These are phyloP conservation scores for Crotalus horridus DNA, from an alignment of 2,113 vertebrate species.

Conservation along the genomic window DNA sequence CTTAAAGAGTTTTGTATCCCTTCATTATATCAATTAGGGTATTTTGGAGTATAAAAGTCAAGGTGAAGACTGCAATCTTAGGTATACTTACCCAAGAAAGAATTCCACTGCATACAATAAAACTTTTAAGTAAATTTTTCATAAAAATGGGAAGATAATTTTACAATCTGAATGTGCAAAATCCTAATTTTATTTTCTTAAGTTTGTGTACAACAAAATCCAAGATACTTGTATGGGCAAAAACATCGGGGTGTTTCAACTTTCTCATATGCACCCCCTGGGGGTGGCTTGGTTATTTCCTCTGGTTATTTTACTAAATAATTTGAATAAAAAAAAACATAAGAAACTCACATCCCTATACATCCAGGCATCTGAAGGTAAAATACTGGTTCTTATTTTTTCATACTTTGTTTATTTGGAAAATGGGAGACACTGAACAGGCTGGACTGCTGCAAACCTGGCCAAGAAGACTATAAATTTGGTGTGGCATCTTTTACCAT, in stretches of 20 bases:
- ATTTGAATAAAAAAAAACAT: not conserved
- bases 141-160: not conserved
- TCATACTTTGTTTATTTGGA: not conserved
- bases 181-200: not conserved
- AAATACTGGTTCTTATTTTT: not conserved
- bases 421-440: not conserved
- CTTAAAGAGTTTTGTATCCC: not conserved
- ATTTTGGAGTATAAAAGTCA: not conserved
- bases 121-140: not conserved
- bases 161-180: not conserved
- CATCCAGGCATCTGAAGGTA: not conserved
- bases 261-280: not conserved
- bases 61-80: not conserved
- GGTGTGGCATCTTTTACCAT: not conserved
- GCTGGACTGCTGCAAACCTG: not conserved
- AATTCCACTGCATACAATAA: not conserved
- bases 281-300: not conserved
- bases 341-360: not conserved
- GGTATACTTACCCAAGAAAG: too few species aligned
- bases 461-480: not conserved
- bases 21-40: not conserved
- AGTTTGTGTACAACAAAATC: not conserved
- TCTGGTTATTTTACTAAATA: not conserved
- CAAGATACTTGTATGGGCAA: not conserved
- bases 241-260: not conserved